These are phyloP conservation scores for Leucoraja erinaceus DNA, from an alignment of 2,113 vertebrate species.

Conservation along the genomic window DNA sequence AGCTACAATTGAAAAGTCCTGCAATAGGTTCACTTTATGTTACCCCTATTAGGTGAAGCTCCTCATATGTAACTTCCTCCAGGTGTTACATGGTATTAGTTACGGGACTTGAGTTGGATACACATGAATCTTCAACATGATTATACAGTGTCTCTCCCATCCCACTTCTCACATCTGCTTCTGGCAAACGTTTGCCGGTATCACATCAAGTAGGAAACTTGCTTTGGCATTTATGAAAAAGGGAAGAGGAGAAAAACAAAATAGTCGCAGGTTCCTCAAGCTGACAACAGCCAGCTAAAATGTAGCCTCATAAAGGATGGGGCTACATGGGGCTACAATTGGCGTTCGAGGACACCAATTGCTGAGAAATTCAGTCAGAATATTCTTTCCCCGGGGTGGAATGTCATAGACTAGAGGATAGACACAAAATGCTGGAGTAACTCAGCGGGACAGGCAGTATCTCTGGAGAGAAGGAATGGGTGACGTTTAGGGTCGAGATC, in stretches of 20 bases:
- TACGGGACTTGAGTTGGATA: not conserved
- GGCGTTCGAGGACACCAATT: not conserved
- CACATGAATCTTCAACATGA: not conserved
- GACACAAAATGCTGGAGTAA: no score
- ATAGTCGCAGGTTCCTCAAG: not conserved
- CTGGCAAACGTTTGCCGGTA: not conserved
- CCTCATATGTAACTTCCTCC: not conserved
- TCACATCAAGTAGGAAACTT: not conserved
- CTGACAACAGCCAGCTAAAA: not conserved
- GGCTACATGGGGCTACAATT: no score
- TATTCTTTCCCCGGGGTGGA: no score
- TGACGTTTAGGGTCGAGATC: no score
- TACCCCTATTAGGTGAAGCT: not conserved
- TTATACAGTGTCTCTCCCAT: not conserved
- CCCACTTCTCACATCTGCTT: not conserved
- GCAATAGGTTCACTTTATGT: not conserved
- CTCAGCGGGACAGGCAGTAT: no score
- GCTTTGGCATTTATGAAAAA: not conserved
- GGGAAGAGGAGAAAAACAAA: not conserved
- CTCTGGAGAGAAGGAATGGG: no score
- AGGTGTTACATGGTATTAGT: no score
- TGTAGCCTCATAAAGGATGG: not conserved
- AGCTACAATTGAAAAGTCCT: not conserved
- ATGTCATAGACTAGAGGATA: no score
- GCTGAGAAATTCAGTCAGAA: no score